phyloP scores from a whole-genome alignment of 1,140 invertebrate species.

The Pogonognathellus flavescens region DNA sequence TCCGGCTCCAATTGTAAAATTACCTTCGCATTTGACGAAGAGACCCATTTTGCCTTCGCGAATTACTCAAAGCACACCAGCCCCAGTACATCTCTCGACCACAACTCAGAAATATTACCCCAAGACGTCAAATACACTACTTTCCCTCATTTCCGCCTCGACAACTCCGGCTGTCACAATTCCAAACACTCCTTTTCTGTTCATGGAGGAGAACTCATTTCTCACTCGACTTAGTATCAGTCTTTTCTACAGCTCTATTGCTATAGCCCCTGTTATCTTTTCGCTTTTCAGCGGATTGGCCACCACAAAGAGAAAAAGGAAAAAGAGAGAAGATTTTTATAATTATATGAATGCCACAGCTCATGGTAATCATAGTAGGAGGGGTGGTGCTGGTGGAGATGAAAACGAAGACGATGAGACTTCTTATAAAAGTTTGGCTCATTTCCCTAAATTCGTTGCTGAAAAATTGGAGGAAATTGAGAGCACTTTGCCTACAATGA shows the following conservation, averaged over 20 bases:
- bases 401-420: background rate
- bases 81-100: slow-evolving; percentile 1
- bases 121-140: slow-evolving; percentile 39
- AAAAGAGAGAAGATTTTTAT: slow-evolving; percentile 32
- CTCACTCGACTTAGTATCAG: slow-evolving; percentile 45
- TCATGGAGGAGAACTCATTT: slow-evolving; percentile 50
- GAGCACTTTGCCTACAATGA: slow-evolving; percentile 14
- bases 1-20: background rate
- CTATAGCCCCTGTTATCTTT: slow-evolving; percentile 50
- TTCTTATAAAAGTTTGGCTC: slow-evolving; percentile 5
- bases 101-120: slow-evolving; percentile 30
- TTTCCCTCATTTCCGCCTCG: slow-evolving; percentile 38
- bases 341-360: background rate
- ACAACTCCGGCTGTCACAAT: slow-evolving; percentile 28
- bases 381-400: background rate
- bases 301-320: slow-evolving; percentile 14
- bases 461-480: slow-evolving; percentile 28
- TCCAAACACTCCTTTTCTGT: slow-evolving; percentile 36
- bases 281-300: slow-evolving; percentile 23
- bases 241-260: slow-evolving; percentile 34
- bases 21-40: slow-evolving; percentile 21
- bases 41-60: slow-evolving; percentile 20
- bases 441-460: slow-evolving; percentile 6
- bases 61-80: slow-evolving; percentile 11
- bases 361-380: background rate